Evolutionary conservation across 1,140 invertebrate genomes (phyloP), one percentile per base, ranked within the genome.

Genomic region (Bilobella aurantiaca): DNA sequence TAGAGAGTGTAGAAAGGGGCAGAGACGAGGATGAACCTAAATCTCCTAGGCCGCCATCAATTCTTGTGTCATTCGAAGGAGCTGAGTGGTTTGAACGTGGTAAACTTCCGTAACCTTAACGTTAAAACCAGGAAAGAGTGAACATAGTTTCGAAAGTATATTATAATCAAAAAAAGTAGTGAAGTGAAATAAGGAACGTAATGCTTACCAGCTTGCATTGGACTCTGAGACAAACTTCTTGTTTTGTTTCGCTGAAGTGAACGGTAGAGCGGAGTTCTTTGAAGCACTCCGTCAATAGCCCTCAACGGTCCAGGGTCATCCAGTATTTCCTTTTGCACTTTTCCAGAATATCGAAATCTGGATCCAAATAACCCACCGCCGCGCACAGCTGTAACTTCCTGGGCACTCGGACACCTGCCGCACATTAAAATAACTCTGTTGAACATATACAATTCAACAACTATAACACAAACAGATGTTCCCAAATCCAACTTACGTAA

Each of bases 401-500:
- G 60, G 3, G 68, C 67, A 65, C 65, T 68, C 34, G 67, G 67
- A 58, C 68, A 73, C 62, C 68, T 72, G 58, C 46, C 31, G 21
- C 14, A 12, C 8, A 23, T 42, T 18, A 42, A 8, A 18, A 8
- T 12, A 61, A 32, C 3, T 37, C 21, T 61, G 12, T 16, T 53
- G 14, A 12, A 53, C 5, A 12, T 62, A 14, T 62, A 8, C 25
- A n/a, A 34, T 14, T 18, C 8, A 37, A n/a, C n/a, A n/a, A n/a
- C n/a, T n/a, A n/a, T n/a, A n/a, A n/a, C n/a, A n/a, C n/a, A n/a
- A n/a, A n/a, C n/a, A n/a, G n/a, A n/a, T n/a, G n/a, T n/a, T n/a
- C n/a, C n/a, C n/a, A n/a, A n/a, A n/a, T n/a, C n/a, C n/a, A 47
- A 87, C 89, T 87, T 81, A 96, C 93, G 93, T 96, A 78, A 96